Base-by-base conservation (phyloP, 2,797 vertebrate species). In the Moxostoma hubbsi region DNA sequence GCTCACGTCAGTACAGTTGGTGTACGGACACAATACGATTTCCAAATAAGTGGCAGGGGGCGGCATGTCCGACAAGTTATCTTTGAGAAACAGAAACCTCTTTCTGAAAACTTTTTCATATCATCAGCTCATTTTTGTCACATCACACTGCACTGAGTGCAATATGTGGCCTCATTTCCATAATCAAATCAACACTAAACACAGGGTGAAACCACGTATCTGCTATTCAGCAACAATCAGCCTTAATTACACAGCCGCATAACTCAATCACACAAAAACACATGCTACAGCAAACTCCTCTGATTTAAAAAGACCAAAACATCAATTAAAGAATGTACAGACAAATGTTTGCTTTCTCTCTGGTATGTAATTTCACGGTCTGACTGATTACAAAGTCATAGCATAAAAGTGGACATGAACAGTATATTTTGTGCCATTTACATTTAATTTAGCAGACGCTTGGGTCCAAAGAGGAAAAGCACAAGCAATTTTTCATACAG, bases 151-250 rank as follows among this genome's bases (percentile, higher is more conserved):
- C 1, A 5, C 57, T 9, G 5, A 12, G 59, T 64, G 12, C 47
- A 73, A 80, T 43, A 50, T 47, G 13, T 24, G 24, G 24, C 24
- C 64, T 75, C 61, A 79, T 79, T 76, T 82, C 57, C 69, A 77
- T 51, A 77, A 81, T 82, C 36, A 68, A 79, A 71, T 79, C 76
- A 79, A 78, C 75, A 63, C 75, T 61, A 82, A 74, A 64, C 63
- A 73, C 36, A 66, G 68, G 68, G 18, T 55, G 70, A 58, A 82
- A 79, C 65, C 46, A 49, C 55, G 54, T 75, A 71, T 54, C 61
- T 75, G 76, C 71, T 57, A 79, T 79, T 73, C 51, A 71, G 77
- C 67, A 50, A 70, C 72, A 71, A 64, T 82, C 72, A 71, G 71
- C 73, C 66, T 24, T 75, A 79, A 79, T 82, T 82, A 75, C 57